Conservation (phyloP, 2,888 invertebrate genomes). For the Chymomyza caudatula region DNA sequence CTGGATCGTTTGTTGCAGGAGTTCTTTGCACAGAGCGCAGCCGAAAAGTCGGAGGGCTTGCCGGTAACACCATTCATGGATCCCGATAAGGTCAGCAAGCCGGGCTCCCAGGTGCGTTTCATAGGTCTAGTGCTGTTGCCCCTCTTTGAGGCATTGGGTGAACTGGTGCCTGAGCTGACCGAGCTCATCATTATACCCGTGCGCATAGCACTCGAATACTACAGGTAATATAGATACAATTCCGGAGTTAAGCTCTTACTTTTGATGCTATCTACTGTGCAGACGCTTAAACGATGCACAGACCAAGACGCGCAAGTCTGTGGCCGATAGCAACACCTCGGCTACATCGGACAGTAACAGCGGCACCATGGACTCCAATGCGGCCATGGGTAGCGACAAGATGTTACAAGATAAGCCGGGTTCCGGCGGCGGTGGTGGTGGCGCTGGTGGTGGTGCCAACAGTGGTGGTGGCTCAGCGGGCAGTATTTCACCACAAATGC, state of each 20-base stretch:
- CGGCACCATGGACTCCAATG: conserved; percentile 69
- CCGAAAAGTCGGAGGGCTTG: conserved; percentile 88
- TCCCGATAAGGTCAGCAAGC: conserved; percentile 89
- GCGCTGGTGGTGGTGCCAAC: conserved; percentile 27
- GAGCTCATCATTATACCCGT: conserved; percentile 79
- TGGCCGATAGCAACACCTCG: conserved; percentile 74
- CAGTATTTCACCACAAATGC: conserved; percentile 77
- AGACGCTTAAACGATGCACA: conserved; percentile 78
- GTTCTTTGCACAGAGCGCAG: conserved; percentile 88
- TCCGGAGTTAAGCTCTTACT: not conserved
- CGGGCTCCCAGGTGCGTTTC: conserved; percentile 90
- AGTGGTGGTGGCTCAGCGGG: conserved; percentile 60
- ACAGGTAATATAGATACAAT: conserved; percentile 67
- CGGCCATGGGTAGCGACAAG: conserved; percentile 51
- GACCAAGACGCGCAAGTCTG: conserved; percentile 77
- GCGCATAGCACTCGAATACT: conserved; percentile 78
- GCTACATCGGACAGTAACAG: conserved; percentile 75
- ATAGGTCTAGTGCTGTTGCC: conserved; percentile 89
- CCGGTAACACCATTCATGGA: conserved; percentile 93
- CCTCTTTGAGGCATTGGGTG: conserved; percentile 87
- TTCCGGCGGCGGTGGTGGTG: conserved; percentile 15
- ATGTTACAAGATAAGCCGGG: conserved; percentile 31
- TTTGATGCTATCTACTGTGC: not conserved
- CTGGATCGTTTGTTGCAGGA: conserved; percentile 84
- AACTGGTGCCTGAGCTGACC: conserved; percentile 85